Evolutionary conservation across 1,140 invertebrate genomes (phyloP).

Genomic region (Tetramorium parvispinum): DNA sequence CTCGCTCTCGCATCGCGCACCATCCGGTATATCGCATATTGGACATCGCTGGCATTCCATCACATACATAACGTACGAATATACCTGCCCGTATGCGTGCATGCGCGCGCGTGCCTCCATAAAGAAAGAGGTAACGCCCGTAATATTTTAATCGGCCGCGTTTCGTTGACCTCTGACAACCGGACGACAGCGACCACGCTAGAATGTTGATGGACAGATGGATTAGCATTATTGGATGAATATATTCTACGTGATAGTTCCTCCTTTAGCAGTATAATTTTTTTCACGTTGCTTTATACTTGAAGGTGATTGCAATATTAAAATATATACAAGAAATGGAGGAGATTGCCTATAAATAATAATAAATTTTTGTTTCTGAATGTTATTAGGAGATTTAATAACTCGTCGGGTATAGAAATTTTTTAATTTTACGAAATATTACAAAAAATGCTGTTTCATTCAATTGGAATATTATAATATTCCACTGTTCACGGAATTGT

Average conservation of each 20-base stretch:
- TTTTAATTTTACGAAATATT: too few species aligned
- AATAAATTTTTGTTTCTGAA: too few species aligned
- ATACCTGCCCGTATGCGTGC: background rate
- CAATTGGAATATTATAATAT: too few species aligned
- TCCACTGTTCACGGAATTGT: background rate
- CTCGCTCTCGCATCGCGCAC: conserved; percentile 25
- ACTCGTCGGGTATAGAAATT: too few species aligned
- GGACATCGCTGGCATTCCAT: conserved; percentile 68
- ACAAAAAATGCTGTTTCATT: too few species aligned
- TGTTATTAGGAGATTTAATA: too few species aligned
- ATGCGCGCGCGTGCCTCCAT: background rate
- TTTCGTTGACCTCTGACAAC: conserved; percentile 12
- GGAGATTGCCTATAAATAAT: too few species aligned
- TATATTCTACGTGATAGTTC: background rate
- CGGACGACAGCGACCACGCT: background rate
- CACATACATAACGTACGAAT: conserved; percentile 5
- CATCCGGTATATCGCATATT: conserved; percentile 46
- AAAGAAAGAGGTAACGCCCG: background rate
- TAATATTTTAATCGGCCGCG: conserved; percentile 23
- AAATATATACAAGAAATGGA: too few species aligned
- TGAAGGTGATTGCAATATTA: too few species aligned
- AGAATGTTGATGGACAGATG: conserved; percentile 7
- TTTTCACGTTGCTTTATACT: background rate
- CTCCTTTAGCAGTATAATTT: background rate
- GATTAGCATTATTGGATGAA: background rate